A percentile compares a stretch with the other conserved stretches of the same genome.
Evolutionary conservation across 2,888 invertebrate species (phyloP).

Genomic region (Pheosia tremula): DNA sequence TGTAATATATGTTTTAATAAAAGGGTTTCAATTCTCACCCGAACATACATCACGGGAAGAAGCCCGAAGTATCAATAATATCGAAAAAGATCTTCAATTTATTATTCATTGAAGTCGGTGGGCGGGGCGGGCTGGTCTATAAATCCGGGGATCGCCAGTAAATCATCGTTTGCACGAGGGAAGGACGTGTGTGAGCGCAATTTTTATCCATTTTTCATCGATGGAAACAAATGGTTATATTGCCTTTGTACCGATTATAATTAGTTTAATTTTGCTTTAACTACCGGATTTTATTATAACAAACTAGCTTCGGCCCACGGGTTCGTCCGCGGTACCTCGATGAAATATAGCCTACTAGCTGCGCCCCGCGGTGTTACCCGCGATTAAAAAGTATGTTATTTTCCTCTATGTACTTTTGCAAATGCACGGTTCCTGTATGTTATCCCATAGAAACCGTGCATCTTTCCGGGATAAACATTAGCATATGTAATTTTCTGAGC

Average conservation of each 20-base stretch:
- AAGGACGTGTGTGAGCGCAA: slow-evolving; percentile 62
- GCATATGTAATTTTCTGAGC: too few species aligned
- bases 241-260: slow-evolving; percentile 47
- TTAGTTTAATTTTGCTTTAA: slow-evolving; percentile 34
- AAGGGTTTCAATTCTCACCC: slow-evolving; percentile 81
- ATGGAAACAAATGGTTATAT: slow-evolving; percentile 60
- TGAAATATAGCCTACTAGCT: too few species aligned
- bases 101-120: slow-evolving; percentile 79
- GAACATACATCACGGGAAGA: slow-evolving; percentile 74
- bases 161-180: slow-evolving; percentile 72
- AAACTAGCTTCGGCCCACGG: not conserved
- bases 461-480: too few species aligned
- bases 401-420: too few species aligned
- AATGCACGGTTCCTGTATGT: too few species aligned
- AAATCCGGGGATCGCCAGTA: slow-evolving; percentile 76
- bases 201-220: slow-evolving; percentile 65
- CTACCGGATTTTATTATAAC: not conserved
- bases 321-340: too few species aligned
- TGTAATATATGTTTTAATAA: slow-evolving; percentile 84
- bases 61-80: slow-evolving; percentile 80
- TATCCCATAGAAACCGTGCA: too few species aligned
- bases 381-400: too few species aligned
- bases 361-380: too few species aligned
- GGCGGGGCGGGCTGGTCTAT: slow-evolving; percentile 66
- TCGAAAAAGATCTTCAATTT: slow-evolving; percentile 79